Conservation (phyloP, 2,113 vertebrate genomes). For the Microtus oregoni region DNA sequence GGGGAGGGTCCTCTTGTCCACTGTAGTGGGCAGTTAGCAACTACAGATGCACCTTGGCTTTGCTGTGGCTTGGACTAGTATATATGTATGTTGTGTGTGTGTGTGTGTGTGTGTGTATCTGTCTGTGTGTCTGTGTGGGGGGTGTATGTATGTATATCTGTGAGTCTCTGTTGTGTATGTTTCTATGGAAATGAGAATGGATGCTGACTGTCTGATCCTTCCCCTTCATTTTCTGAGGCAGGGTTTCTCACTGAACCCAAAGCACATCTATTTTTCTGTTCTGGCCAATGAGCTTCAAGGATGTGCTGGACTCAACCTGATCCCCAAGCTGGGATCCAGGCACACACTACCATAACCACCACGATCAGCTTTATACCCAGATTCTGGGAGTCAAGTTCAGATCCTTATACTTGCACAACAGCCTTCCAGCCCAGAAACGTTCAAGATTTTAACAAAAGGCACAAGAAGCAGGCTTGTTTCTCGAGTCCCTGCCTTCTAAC, state of each 20-base stretch:
- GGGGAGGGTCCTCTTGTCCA: background rate
- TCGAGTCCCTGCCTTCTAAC: fast-evolving
- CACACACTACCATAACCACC: background rate
- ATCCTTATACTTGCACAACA: background rate
- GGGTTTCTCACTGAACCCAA: background rate
- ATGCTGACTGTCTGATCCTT: background rate
- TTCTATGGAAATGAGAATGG: background rate
- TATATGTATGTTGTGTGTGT: background rate
- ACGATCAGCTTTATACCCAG: background rate
- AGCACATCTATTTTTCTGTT: background rate
- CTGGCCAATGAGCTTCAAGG: background rate
- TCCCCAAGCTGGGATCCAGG: background rate
- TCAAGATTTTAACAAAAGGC: background rate
- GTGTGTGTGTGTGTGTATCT: background rate
- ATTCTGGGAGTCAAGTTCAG: background rate
- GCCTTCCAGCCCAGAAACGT: background rate
- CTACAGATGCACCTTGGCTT: background rate
- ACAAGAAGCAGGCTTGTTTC: fast-evolving
- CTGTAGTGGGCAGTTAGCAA: background rate
- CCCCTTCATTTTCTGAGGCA: background rate
- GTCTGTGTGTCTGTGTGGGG: background rate
- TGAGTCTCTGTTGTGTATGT: background rate
- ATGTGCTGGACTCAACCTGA: too few species aligned
- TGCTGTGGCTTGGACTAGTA: background rate
- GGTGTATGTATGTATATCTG: background rate